Conservation (phyloP, 2,113 vertebrate species). For the Thymallus thymallus region DNA sequence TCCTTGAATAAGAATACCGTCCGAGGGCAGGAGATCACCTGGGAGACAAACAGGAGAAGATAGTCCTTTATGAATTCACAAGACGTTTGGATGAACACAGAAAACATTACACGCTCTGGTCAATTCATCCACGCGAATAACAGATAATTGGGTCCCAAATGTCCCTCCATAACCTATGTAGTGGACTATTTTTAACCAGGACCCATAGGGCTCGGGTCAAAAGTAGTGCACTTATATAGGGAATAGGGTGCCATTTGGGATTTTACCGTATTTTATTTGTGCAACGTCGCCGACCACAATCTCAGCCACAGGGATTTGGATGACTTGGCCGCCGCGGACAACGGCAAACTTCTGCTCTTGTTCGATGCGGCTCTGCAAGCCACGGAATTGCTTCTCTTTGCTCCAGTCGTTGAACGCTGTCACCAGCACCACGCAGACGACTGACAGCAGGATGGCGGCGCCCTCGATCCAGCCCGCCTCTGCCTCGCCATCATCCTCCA, state of each 20-base stretch:
- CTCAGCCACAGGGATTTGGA: constrained; percentile 96
- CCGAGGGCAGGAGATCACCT: constrained; percentile 97
- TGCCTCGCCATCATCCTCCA: constrained; percentile 87
- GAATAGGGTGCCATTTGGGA: background rate
- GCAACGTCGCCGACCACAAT: constrained; percentile 97
- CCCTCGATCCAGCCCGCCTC: constrained; percentile 99
- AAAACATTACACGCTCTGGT: background rate
- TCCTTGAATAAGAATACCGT: constrained; percentile 95
- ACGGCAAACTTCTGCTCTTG: constrained; percentile 99
- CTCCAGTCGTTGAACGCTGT: constrained; percentile 99
- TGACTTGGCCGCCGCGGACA: constrained; percentile 92
- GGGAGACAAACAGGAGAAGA: constrained; percentile 14
- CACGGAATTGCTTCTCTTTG: constrained; percentile 98
- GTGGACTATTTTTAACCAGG: too few species aligned
- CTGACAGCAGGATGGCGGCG: constrained; percentile 94
- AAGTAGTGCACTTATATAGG: too few species aligned
- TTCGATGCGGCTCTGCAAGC: constrained; percentile 96
- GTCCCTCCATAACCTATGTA: background rate
- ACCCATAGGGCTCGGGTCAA: too few species aligned
- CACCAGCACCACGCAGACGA: constrained; percentile 95
- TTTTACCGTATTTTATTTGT: constrained; percentile 97
- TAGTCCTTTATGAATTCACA: background rate
- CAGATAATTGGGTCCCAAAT: too few species aligned
- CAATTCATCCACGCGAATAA: too few species aligned
- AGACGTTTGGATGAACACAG: background rate